phyloP scores from a whole-genome alignment of 1,140 invertebrate genomes.

The Hylyphantes graminicola region DNA sequence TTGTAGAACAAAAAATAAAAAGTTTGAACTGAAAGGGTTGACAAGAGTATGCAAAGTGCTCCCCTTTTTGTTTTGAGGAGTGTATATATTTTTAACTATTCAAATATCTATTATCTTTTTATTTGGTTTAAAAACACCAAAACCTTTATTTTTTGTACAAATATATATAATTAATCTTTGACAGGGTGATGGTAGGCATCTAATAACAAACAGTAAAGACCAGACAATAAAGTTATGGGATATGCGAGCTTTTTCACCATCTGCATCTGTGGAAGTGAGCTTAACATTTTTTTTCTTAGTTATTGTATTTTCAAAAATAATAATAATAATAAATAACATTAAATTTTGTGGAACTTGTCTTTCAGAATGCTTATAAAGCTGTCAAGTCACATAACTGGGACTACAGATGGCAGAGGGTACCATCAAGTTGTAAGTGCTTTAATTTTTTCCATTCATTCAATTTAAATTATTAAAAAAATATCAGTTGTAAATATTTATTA shows the following conservation, averaged over 20 bases:
- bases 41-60: too few relatives aligned
- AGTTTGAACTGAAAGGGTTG: too few relatives aligned
- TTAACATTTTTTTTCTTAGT: neutral
- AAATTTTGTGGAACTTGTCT: slow-evolving; percentile 17
- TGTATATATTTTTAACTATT: too few relatives aligned
- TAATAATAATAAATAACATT: too few relatives aligned
- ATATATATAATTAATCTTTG: too few relatives aligned
- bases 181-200: slow-evolving; percentile 79
- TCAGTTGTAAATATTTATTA: neutral
- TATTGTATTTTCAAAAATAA: too few relatives aligned
- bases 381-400: slow-evolving; percentile 81
- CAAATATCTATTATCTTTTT: too few relatives aligned
- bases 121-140: too few relatives aligned
- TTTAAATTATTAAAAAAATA: neutral
- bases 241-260: slow-evolving; percentile 76
- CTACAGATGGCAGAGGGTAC: slow-evolving; percentile 85
- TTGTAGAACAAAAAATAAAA: too few relatives aligned
- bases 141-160: too few relatives aligned
- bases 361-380: slow-evolving; percentile 71
- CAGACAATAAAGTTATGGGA: slow-evolving; percentile 94
- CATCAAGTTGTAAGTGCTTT: slow-evolving; percentile 74
- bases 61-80: too few relatives aligned
- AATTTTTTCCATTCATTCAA: neutral
- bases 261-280: slow-evolving; percentile 70
- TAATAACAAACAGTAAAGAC: slow-evolving; percentile 90